Base-by-base conservation (phyloP, 2,113 vertebrate species). In the Laterallus jamaicensis region DNA sequence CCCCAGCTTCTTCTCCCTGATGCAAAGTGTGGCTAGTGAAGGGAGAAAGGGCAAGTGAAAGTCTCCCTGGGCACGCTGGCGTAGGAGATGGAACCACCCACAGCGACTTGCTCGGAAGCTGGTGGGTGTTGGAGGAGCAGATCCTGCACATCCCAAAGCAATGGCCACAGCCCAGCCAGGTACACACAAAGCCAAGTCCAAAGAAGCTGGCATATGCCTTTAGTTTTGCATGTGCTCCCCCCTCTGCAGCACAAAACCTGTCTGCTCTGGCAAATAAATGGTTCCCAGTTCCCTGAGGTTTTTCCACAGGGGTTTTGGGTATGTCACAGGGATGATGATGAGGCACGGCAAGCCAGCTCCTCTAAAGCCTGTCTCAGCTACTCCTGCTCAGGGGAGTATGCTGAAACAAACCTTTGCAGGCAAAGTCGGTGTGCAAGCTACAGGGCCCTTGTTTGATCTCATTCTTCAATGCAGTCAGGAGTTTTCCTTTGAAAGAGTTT, bases 131-230 rank as follows among this genome's bases (percentile, higher is more conserved):
- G 35, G 42, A 84, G 35, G 10, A 40, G 40, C 64, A 32, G 67
- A 54, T 63, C 47, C 47, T 1, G 1, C 1, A 1, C 64, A 15
- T 31, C 37, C 49, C 55, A 52, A 31, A 68, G 55, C 28, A 16
- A 49, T 20, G 32, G 32, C 32, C 29, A 11, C 55, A 64, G 25
- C 32, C 18, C 49, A 69, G 54, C 49, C 32, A 32, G 32, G 32
- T 15, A 60, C 66, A n/a, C 16, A 5, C 0, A 2, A 58, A 70
- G 39, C 54, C 50, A 26, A 3, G 1, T n/a, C 29, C 1, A 1
- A 76, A 81, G 37, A 37, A 47, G 21, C 64, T 50, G 32, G 28
- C 3, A 1, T 40, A 7, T 54, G 64, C 21, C 18, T 81, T 63
- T 52, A 19, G 9, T n/a, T 85, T 69, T 15, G 10, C 42, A 4